Base-by-base conservation (phyloP, 2,888 invertebrate species). In the Phragmatobia fuliginosa region DNA sequence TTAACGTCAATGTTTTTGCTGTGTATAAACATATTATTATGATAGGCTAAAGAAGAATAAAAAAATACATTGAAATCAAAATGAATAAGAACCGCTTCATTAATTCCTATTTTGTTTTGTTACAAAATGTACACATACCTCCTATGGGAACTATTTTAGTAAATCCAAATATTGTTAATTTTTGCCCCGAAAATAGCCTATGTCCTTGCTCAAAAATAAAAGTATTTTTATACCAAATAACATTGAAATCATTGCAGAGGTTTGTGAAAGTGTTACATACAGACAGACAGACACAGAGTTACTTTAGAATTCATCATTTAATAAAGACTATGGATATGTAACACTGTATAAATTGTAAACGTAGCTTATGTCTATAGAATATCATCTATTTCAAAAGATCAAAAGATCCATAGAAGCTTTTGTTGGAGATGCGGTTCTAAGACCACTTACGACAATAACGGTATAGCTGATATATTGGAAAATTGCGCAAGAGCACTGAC, bases 371-470 rank as follows among this genome's bases (percentile, higher is more conserved):
- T 38, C 2, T 67, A 21, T 56, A 25, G 62, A 38, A 21, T 33
- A 28, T 33, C 33, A n/a, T 58, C 58, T 62, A 68, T 63, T 64
- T 49, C 36, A 68, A 45, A 62, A 67, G 38, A 62, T 25, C 45
- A 59, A 45, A 56, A 67, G 31, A 59, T 25, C 59, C 45, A 68
- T 68, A 41, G 63, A 25, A 3, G 3, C 62, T 58, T 49, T 61
- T 56, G 58, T 58, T 62, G 21, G 38, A 61, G 31, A 65, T 65
- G 71, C 45, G 60, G 41, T 66, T 68, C 59, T 45, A 59, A 59
- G 68, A 74, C 38, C 59, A 56, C 63, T 38, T 60, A 67, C 45
- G 52, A 67, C 60, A 65, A 56, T 75, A 71, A 63, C 70, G n/a
- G 68, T 62, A 60, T 56, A 25, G 32, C 65, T 66, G 60, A 63